Evolutionary conservation across 2,113 vertebrate species (phyloP).

Genomic region (Agapornis roseicollis): DNA sequence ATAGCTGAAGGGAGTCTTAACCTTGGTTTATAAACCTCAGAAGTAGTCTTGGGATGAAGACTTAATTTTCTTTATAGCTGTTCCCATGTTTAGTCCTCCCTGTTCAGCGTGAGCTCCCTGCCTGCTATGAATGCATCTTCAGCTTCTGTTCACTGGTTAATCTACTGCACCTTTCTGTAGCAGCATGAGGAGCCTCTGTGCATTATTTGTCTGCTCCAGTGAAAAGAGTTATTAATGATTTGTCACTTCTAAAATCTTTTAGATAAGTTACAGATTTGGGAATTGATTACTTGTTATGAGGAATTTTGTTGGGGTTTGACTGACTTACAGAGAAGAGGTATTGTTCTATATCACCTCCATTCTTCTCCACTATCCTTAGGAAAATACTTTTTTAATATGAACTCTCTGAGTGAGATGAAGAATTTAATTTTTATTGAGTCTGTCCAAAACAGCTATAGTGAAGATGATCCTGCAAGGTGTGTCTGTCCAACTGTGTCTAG

Average conservation of each 20-base stretch:
- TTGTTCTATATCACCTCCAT: not conserved
- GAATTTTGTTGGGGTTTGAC: not conserved
- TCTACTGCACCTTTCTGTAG: not conserved
- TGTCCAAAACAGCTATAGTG: not conserved
- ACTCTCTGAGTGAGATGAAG: not conserved
- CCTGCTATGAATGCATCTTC: not conserved
- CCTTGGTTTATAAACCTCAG: not conserved
- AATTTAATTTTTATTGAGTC: not conserved
- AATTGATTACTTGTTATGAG: not conserved
- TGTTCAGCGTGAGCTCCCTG: not conserved
- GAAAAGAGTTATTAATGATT: not conserved
- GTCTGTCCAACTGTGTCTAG: not conserved
- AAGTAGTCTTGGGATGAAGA: not conserved
- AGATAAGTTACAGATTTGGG: not conserved
- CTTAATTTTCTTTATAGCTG: not conserved
- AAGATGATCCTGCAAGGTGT: not conserved
- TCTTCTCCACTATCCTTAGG: not conserved
- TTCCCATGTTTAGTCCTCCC: not conserved
- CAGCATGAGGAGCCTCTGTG: not conserved
- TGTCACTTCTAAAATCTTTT: not conserved
- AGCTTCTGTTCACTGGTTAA: not conserved
- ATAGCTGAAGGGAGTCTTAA: not conserved
- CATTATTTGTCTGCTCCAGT: not conserved
- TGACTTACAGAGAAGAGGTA: not conserved
- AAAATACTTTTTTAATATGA: not conserved